Conservation (phyloP, 2,797 vertebrate genomes). For the Scarus forsteni region DNA sequence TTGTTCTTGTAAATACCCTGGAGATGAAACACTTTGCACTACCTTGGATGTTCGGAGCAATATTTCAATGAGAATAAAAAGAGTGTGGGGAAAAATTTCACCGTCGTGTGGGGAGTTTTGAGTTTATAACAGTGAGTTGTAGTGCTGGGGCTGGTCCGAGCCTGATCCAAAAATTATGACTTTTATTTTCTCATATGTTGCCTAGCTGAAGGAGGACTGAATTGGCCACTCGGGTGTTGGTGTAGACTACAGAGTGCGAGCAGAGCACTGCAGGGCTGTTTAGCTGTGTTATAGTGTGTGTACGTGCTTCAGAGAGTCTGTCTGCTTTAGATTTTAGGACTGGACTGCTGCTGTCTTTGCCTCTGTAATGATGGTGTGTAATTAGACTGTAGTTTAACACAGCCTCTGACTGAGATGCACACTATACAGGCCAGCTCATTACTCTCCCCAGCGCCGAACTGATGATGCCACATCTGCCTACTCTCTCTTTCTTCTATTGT, state of each 20-base stretch:
- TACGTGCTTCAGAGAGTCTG: conserved; percentile 46
- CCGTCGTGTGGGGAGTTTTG: background rate
- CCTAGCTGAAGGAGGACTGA: conserved; percentile 17
- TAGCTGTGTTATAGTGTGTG: conserved; percentile 32
- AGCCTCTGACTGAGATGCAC: conserved; percentile 59
- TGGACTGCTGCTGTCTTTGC: conserved; percentile 53
- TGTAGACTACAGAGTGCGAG: conserved; percentile 17
- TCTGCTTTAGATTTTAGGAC: conserved; percentile 47
- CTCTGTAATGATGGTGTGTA: conserved; percentile 73
- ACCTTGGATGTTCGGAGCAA: conserved; percentile 9
- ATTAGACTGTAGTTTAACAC: conserved; percentile 73
- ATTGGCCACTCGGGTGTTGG: conserved; percentile 39
- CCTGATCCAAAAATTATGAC: conserved; percentile 4
- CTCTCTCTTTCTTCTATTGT: conserved; percentile 49
- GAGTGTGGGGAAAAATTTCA: background rate
- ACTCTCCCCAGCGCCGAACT: conserved; percentile 55
- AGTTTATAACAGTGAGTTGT: background rate
- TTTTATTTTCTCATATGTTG: conserved; percentile 13
- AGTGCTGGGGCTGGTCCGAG: background rate
- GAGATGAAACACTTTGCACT: conserved; percentile 15
- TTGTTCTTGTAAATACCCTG: conserved; percentile 16
- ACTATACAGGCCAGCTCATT: conserved; percentile 69
- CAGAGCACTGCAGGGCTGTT: conserved; percentile 30
- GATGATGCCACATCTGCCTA: conserved; percentile 65
- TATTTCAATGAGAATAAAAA: conserved; percentile 30